Base-by-base conservation (phyloP, 64 coral and sea anemone species). In the Stylophora pistillata region DNA sequence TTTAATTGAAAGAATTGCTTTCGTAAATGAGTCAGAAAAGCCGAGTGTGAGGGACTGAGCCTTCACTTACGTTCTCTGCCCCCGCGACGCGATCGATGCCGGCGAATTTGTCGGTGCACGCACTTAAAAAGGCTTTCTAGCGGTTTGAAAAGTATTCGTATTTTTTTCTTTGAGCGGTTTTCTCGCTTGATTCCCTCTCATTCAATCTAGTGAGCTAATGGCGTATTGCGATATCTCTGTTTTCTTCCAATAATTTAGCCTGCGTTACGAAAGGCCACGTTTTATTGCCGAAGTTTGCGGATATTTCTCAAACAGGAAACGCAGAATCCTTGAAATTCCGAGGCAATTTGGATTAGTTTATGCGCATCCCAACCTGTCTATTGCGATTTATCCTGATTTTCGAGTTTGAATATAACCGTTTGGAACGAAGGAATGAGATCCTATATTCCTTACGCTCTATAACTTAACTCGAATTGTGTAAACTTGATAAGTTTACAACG, bases 241-340 rank as follows among this genome's bases (percentile, higher is more conserved):
- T 84, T 84, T 70, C n/a, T 21, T 64, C 2, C 23, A 21, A 69
- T 16, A 30, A 37, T 82, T 70, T 84, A 32, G 65, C 21, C 33
- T 27, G 61, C 28, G 62, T 69, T 84, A 55, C 62, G 26, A 62
- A 84, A 62, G 31, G 53, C 37, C 16, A 53, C 41, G 23, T 27
- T 21, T 47, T 21, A 31, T 37, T 33, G 21, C 73, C 30, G 37
- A 52, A 84, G 80, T 84, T 82, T 68, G 13, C 17, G 23, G 80
- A 70, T 84, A 84, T 69, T 84, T 82, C 53, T 52, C 61, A 84
- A 84, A 84, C 80, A 84, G 80, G 80, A 84, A 84, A 84, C 80
- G 80, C 60, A 25, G 80, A 69, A 84, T 84, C 80, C 80, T 84
- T 84, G 30, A 70, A 68, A 84, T 84, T 84, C 80, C 80, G 54